Percentiles rank a stretch among this genome's conserved stretches.
phyloP scores from a whole-genome alignment of 2,797 vertebrate species.

The Rhincodon typus region DNA sequence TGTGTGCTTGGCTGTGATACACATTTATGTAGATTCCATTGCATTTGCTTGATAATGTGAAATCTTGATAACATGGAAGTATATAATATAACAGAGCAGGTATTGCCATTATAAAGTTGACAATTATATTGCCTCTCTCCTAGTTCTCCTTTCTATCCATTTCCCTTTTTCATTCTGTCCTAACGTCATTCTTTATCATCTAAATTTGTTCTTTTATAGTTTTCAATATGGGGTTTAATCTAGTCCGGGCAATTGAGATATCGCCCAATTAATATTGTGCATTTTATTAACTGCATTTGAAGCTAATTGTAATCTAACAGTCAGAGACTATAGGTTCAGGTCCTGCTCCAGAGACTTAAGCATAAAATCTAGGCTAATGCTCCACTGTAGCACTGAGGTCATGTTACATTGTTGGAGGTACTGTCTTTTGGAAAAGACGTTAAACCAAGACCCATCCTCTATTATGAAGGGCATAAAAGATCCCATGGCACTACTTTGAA shows the following conservation, averaged over 20 bases:
- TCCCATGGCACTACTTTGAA: not conserved
- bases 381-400: not conserved
- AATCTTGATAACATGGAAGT: conserved; percentile 25
- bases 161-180: conserved; percentile 6
- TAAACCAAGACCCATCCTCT: not conserved
- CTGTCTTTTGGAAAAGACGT: not conserved
- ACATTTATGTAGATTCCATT: conserved; percentile 34
- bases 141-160: conserved; percentile 8
- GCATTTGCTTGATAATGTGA: conserved; percentile 25
- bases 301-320: not conserved
- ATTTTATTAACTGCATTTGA: not conserved
- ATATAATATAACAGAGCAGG: conserved; percentile 4
- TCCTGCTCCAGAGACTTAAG: not conserved
- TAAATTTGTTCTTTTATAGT: not conserved
- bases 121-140: not conserved
- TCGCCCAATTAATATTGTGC: not conserved
- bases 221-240: not conserved
- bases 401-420: not conserved
- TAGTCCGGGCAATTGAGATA: not conserved
- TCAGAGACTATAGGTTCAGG: not conserved
- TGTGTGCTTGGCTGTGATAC: conserved; percentile 22
- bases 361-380: not conserved
- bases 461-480: not conserved
- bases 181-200: not conserved
- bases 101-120: conserved; percentile 1